phyloP scores from a whole-genome alignment of 2,888 invertebrate species.

The Tipula vernalis region DNA sequence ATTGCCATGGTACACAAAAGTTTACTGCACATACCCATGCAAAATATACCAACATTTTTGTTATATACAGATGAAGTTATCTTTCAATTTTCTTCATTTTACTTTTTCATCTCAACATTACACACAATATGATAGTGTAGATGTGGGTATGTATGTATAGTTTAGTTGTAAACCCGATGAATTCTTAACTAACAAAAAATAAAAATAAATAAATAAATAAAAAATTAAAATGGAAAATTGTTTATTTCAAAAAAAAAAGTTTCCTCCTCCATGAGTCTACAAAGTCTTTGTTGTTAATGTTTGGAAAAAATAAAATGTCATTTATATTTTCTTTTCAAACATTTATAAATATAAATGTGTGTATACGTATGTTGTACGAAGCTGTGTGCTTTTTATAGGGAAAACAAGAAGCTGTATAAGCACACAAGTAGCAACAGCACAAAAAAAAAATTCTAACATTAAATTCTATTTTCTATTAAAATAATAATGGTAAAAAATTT shows the following conservation, averaged over 20 bases:
- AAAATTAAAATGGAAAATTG: neutral
- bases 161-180: neutral
- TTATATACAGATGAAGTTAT: neutral
- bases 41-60: neutral
- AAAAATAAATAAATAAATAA: neutral
- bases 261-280: neutral
- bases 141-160: no score
- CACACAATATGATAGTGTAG: no score
- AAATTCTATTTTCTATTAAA: neutral
- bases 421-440: neutral
- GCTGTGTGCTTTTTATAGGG: neutral
- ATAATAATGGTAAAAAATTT: neutral
- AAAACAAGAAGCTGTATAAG: neutral
- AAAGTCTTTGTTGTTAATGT: neutral
- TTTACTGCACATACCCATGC: no score
- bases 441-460: neutral
- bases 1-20: neutral
- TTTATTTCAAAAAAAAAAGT: neutral
- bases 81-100: neutral
- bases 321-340: neutral
- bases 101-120: no score
- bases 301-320: neutral
- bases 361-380: neutral
- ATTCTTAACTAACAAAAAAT: neutral
- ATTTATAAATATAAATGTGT: no score